Evolutionary conservation across 2,888 invertebrate genomes (phyloP), one percentile per base, ranked within the genome.

Genomic region (Amblyteles armatorius): DNA sequence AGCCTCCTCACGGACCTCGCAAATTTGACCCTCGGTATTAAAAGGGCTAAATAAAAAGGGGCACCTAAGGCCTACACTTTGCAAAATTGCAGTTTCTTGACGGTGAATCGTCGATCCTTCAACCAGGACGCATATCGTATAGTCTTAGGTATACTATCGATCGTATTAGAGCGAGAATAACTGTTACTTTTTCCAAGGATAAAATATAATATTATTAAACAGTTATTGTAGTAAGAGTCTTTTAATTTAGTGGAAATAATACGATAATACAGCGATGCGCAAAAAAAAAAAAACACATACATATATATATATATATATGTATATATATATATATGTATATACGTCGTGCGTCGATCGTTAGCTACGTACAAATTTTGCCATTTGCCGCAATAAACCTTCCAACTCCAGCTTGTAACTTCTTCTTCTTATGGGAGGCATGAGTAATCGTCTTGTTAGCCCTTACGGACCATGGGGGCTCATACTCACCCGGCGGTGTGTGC

Each of bases 381-480:
- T 93, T 94, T 93, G 92, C 93, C 90, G 93, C 92, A 93, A 93
- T 93, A 93, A 93, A 94, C 92, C 92, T 92, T 92, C 91, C 80
- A 84, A 85, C 89, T 60, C 89, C 88, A 88, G 92, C 93, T 92
- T 94, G 93, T 93, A 93, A 93, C 91, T 93, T 92, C 92, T 93
- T 91, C 92, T 93, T 93, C 92, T 92, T 92, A 76, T 76, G 85
- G 92, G 88, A 91, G 91, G 92, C 92, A 93, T 93, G 93, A 93
- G 92, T 93, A 93, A 93, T 94, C 93, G 92, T 90, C 93, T 93
- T 93, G 93, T 93, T 93, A 93, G 93, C 92, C 91, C 93, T 92
- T 93, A 91, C 92, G 92, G 93, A 91, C 91, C 91, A 91, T 92
- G 90, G 82, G 44, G 79, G 85, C 85, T 91, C 90, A 89, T 92